Base-by-base conservation (phyloP, 2,113 vertebrate species). In the Ramphastos sulfuratus region DNA sequence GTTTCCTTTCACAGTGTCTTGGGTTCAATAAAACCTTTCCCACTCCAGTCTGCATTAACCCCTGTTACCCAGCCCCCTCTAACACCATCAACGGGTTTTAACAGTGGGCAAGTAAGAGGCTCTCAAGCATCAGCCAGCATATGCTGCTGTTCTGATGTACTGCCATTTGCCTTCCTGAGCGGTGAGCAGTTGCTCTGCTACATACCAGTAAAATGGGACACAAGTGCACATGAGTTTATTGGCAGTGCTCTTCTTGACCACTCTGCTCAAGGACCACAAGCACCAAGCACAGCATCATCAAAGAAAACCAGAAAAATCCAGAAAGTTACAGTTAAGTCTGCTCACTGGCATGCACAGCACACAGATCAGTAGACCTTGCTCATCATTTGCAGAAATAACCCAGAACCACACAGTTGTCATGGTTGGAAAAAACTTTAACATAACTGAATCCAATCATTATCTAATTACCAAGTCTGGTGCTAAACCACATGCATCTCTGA, bases 241-340 rank as follows among this genome's bases (percentile, higher is more conserved):
- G 2, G 35, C 14, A 2, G 16, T 0, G 0, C 12, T 86, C 6
- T 6, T 61, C 65, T 54, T 0, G 0, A 56, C 12, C 1, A 3
- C 79, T 89, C n/a, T 27, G 39, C 14, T 42, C 75, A 63, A 61
- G 33, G 50, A 59, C 27, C 4, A 14, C 44, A 54, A 72, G 48
- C 28, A 44, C 33, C 64, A 25, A 73, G 24, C 33, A 54, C 48
- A 37, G 48, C 17, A 33, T 39, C 59, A 76, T 8, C 50, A 85
- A 27, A 35, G 73, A 31, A 46, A 87, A 71, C 20, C 24, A 74
- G 24, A 61, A 85, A 85, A 44, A 0, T 17, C 20, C 6, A 2
- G 12, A 71, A 74, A 64, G 42, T 52, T 71, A 15, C 33, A 81
- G 5, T 7, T n/a, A 39, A 74, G 54, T 64, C 37, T 0, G 75